Conservation (phyloP, 2,113 vertebrate genomes). For the Myrmecobius fasciatus region DNA sequence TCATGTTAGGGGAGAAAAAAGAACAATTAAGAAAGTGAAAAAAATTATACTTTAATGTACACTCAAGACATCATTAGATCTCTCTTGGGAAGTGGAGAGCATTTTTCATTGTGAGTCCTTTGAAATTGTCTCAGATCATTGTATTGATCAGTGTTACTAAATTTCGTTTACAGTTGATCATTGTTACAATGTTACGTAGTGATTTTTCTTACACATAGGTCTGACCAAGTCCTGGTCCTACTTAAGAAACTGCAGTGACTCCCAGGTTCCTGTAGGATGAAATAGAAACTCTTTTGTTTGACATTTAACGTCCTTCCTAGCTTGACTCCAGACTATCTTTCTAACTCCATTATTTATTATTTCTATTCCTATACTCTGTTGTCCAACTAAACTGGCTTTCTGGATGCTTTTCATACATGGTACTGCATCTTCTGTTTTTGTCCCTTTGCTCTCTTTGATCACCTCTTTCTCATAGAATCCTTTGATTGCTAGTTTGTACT, state of each 20-base stretch:
- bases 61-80: not conserved
- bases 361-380: too few species aligned
- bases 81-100: not conserved
- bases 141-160: not conserved
- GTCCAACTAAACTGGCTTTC: not conserved
- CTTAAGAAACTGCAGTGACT: not conserved
- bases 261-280: not conserved
- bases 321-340: not conserved
- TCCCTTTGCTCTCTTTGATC: not conserved
- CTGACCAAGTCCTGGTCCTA: not conserved
- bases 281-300: not conserved
- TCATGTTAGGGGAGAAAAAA: not conserved
- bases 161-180: not conserved
- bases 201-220: not conserved
- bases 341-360: not conserved
- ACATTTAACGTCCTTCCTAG: not conserved
- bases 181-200: not conserved
- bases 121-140: not conserved
- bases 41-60: not conserved
- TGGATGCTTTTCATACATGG: not conserved
- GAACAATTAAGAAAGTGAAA: not conserved
- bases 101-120: not conserved
- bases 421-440: too few species aligned
- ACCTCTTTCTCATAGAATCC: not conserved
- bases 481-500: not conserved